Evolutionary conservation across 2,113 vertebrate species (phyloP), one percentile per base, ranked within the genome.

Genomic region (Varanus komodoensis): DNA sequence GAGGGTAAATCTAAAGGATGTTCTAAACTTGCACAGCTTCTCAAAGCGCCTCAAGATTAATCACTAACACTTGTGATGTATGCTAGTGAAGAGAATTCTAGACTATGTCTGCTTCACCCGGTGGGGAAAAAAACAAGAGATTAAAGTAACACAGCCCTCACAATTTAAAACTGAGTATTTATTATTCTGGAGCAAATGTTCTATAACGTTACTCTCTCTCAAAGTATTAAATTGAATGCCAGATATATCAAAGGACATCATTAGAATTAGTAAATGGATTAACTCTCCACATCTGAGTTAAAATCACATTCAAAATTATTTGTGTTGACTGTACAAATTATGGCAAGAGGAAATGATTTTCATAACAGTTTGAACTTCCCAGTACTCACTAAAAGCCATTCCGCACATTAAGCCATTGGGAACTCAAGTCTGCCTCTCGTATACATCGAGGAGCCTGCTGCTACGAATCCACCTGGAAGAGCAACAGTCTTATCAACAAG

Each of bases 111-210:
- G 34, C 52, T 71, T 6, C 17, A 29, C 7, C 88, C 57, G 67
- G 57, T 82, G 14, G 6, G 34, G 61, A 80, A 88, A 54, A 17
- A 64, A 54, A 44, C 23, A 1, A 0, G 14, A 64, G 1, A 44
- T 12, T 52, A 38, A 57, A 0, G 0, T 71, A 75, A 91, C 88
- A 68, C 71, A 79, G 3, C 3, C 0, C 2, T 27, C 52, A 71
- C 48, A 82, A 0, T 3, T 29, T 64, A 6, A 78, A 68, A 88
- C 73, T 87, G 77, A 86, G 91, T 91, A 88, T 96, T 96, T 96
- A 96, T 95, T 96, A 78, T 67, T 57, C 79, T 83, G 82, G 80
- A 93, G 91, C 91, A 91, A 94, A 93, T 52, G 82, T 89, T 91
- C 94, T 87, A 89, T 17, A n/a, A 81, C n/a, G 82, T 89, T 94